Evolutionary conservation across 2,888 invertebrate species (phyloP).

Genomic region (Sphaerolaimus hirsutus): DNA sequence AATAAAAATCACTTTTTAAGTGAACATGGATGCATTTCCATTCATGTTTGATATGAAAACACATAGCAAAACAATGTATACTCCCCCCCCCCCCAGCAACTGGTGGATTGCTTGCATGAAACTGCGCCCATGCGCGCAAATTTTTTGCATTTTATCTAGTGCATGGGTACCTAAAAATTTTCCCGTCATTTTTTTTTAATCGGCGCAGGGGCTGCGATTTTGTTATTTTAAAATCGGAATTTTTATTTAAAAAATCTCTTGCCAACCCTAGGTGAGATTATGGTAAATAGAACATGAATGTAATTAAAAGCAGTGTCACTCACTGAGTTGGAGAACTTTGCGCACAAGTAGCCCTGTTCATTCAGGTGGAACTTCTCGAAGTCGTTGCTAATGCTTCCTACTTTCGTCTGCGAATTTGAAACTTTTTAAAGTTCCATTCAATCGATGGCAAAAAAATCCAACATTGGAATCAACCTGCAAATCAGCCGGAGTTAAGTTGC

Average conservation of each 20-base stretch:
- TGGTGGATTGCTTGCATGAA: no score
- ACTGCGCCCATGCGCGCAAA: no score
- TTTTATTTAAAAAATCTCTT: neutral
- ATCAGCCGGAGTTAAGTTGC: neutral
- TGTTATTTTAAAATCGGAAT: neutral
- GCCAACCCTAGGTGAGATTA: neutral
- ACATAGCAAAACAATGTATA: no score
- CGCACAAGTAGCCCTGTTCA: conserved; percentile 18
- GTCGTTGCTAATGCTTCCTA: conserved; percentile 22
- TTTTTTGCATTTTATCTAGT: no score
- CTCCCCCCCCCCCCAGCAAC: no score
- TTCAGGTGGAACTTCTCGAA: conserved; percentile 23
- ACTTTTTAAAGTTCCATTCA: neutral
- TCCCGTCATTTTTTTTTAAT: no score
- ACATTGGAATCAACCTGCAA: no score
- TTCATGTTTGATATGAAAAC: no score
- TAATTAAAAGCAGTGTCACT: conserved; percentile 2
- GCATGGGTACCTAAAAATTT: no score
- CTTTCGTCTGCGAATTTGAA: conserved; percentile 4
- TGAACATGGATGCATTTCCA: no score
- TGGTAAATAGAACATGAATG: neutral
- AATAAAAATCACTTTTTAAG: no score
- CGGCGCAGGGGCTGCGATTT: neutral
- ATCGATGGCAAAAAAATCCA: no score
- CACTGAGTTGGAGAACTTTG: conserved; percentile 24